phyloP scores from a whole-genome alignment of 2,113 vertebrate species.

The Thalassarche chlororhynchos region DNA sequence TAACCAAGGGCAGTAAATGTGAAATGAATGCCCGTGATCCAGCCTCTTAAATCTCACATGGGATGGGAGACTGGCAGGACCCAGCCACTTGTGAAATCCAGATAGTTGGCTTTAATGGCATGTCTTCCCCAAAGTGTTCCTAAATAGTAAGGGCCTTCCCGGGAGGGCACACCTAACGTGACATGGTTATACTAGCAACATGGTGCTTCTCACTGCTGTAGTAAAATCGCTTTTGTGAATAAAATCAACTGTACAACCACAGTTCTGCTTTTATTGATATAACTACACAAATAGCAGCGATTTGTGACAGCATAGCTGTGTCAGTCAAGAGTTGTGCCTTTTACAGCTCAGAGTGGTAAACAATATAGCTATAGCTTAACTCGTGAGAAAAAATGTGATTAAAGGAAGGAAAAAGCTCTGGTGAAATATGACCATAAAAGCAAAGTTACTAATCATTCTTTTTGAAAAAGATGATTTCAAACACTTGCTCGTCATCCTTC shows the following conservation, averaged over 20 bases:
- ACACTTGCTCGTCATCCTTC: not conserved
- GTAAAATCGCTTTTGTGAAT: not conserved
- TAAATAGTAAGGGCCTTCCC: accelerated
- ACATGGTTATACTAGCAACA: not conserved
- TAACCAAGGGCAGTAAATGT: not conserved
- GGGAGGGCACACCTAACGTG: accelerated
- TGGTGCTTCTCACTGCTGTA: not conserved
- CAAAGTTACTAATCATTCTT: not conserved
- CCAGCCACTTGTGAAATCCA: not conserved
- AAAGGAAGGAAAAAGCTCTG: not conserved
- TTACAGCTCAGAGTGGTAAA: not conserved
- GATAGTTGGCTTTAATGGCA: not conserved
- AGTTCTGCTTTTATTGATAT: not conserved
- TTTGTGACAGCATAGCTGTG: not conserved
- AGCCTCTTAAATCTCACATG: not conserved
- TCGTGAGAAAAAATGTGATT: not conserved
- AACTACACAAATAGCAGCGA: not conserved
- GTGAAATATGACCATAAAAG: not conserved
- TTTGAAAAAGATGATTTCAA: not conserved
- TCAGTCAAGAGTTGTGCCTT: not conserved
- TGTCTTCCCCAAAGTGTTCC: not conserved
- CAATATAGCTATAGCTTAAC: not conserved
- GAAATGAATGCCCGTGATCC: not conserved
- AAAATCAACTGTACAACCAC: not conserved
- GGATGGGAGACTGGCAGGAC: not conserved